A percentile compares a stretch with the other conserved stretches of the same genome.
Evolutionary conservation across 1,140 invertebrate species (phyloP).

Genomic region (Lasioglossum baleicum): DNA sequence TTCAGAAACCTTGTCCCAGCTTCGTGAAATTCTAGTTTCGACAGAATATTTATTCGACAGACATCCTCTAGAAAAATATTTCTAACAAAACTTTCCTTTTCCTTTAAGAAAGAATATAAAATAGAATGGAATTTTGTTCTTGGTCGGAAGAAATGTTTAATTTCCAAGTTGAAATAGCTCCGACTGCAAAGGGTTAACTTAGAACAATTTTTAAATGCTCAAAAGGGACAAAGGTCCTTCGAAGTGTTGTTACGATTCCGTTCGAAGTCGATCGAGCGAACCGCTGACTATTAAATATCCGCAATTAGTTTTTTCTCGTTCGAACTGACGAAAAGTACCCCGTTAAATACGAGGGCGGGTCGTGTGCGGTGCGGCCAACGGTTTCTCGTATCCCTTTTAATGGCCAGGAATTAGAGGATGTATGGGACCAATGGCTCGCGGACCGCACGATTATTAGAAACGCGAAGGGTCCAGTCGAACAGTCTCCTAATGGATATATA

Average conservation of each 20-base stretch:
- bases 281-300: not conserved
- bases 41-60: too few relatives aligned
- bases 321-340: slow-evolving; percentile 38
- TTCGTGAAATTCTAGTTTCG: not conserved
- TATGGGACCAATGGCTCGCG: slow-evolving; percentile 61
- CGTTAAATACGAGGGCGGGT: slow-evolving; percentile 45
- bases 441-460: slow-evolving; percentile 66
- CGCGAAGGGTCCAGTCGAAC: slow-evolving; percentile 61
- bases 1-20: not conserved
- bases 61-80: not conserved
- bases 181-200: too few relatives aligned
- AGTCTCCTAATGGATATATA: slow-evolving; percentile 71
- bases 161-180: too few relatives aligned
- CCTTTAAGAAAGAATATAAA: too few relatives aligned
- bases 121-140: too few relatives aligned
- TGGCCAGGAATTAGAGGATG: slow-evolving; percentile 66
- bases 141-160: too few relatives aligned
- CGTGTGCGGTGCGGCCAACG: slow-evolving; percentile 40
- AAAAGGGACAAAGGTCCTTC: not conserved
- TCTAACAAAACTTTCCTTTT: not conserved
- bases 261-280: not conserved
- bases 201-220: too few relatives aligned
- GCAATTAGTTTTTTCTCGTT: slow-evolving; percentile 31
- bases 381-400: slow-evolving; percentile 61
- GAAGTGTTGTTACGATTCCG: not conserved